phyloP scores from a whole-genome alignment of 2,797 vertebrate species.

The Zenarchopterus dispar region DNA sequence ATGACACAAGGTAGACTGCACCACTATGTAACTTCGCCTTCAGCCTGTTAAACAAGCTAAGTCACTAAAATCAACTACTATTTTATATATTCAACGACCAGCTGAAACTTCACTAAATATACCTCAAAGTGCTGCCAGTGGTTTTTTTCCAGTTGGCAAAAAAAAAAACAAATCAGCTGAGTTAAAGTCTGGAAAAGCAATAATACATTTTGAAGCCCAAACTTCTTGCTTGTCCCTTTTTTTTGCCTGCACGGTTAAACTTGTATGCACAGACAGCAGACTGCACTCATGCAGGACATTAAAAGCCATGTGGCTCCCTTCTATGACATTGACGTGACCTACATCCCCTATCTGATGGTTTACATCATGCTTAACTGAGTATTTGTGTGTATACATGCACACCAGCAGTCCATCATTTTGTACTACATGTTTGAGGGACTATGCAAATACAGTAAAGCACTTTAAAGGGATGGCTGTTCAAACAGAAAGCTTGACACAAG shows the following conservation, averaged over 20 bases:
- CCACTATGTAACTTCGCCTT: not conserved
- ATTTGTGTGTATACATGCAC: not conserved
- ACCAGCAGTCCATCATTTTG: not conserved
- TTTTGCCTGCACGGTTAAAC: not conserved
- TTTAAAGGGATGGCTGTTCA: not conserved
- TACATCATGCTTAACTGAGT: constrained; percentile 25
- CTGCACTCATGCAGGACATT: constrained; percentile 27
- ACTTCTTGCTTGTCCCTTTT: not conserved
- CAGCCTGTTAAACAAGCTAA: not conserved
- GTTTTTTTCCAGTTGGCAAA: no score
- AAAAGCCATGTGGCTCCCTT: constrained; percentile 27
- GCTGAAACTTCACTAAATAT: not conserved
- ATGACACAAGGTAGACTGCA: constrained; percentile 12
- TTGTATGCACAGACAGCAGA: constrained; percentile 10
- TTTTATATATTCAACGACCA: not conserved
- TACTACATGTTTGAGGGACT: not conserved
- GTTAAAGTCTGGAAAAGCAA: constrained; percentile 4
- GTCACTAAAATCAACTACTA: not conserved
- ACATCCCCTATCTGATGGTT: constrained; percentile 53
- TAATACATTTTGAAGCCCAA: constrained; percentile 15
- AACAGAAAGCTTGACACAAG: not conserved
- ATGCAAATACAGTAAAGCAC: not conserved
- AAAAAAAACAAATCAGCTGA: not conserved
- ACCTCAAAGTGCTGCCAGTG: no score
- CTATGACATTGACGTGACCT: constrained; percentile 60